Conservation (phyloP, 2,113 vertebrate species). For the Pangasianodon hypophthalmus region DNA sequence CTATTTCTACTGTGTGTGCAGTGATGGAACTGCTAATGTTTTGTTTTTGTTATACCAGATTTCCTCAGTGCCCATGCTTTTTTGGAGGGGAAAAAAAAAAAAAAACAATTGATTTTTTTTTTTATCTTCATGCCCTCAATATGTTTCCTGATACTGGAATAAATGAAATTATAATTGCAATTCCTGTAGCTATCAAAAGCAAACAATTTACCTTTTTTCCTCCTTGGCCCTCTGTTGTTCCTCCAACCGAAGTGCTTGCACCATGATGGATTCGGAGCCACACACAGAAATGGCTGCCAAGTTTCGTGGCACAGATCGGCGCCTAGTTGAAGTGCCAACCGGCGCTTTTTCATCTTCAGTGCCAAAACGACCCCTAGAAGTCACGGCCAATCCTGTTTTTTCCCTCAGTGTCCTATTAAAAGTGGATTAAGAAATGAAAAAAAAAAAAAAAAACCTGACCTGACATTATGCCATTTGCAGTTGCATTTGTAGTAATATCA, state of each 20-base stretch:
- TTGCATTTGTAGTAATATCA: neutral
- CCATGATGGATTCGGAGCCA: slow-evolving; percentile 89
- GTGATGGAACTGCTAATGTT: neutral
- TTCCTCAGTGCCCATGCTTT: neutral
- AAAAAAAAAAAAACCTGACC: too few relatives aligned
- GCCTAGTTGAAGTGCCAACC: slow-evolving; percentile 82
- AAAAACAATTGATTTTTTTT: neutral
- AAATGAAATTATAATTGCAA: neutral
- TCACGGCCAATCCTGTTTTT: slow-evolving; percentile 88
- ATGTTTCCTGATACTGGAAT: neutral
- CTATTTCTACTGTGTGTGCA: neutral
- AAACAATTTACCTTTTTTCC: slow-evolving; percentile 85
- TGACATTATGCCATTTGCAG: neutral
- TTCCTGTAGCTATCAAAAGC: neutral
- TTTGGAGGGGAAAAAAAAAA: neutral
- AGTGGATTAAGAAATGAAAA: neutral
- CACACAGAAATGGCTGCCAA: slow-evolving; percentile 82
- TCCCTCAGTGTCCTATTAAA: slow-evolving; percentile 86
- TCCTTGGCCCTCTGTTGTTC: slow-evolving; percentile 92
- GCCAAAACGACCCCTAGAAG: slow-evolving; percentile 86
- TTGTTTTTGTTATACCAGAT: neutral
- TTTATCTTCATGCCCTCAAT: neutral
- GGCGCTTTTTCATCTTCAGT: slow-evolving; percentile 83
- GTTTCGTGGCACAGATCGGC: slow-evolving; percentile 82
- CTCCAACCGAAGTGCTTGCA: slow-evolving; percentile 88